phyloP scores from a whole-genome alignment of 2,888 invertebrate genomes.

The Subacronicta megacephala region DNA sequence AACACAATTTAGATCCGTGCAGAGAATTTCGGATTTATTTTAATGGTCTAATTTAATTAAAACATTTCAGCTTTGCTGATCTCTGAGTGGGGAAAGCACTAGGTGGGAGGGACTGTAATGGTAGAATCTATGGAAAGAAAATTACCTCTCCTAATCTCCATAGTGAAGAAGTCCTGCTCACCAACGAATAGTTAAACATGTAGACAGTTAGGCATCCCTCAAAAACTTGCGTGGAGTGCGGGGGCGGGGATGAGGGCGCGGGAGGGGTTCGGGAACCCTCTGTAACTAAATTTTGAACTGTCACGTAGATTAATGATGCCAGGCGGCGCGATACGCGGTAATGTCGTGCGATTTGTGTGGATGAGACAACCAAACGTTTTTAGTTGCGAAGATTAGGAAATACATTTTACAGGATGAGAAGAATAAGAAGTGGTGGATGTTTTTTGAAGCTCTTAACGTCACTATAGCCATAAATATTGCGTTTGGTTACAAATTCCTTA shows the following conservation, averaged over 20 bases:
- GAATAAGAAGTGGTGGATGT: not conserved
- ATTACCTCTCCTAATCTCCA: not conserved
- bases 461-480: too few species aligned
- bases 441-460: not conserved
- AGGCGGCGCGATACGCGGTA: slow-evolving; percentile 89
- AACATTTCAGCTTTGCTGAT: too few species aligned
- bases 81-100: too few species aligned
- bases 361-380: slow-evolving; percentile 63
- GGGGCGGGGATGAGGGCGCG: slow-evolving; percentile 48
- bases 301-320: slow-evolving; percentile 90
- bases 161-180: slow-evolving; percentile 22
- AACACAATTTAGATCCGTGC: too few species aligned
- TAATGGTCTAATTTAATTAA: too few species aligned
- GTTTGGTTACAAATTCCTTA: too few species aligned
- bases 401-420: not conserved
- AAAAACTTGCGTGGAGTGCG: slow-evolving; percentile 76
- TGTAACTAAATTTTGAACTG: slow-evolving; percentile 90
- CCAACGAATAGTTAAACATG: slow-evolving; percentile 43
- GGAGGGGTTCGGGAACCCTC: slow-evolving; percentile 77
- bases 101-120: too few species aligned
- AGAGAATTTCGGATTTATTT: too few species aligned
- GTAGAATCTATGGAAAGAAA: too few species aligned
- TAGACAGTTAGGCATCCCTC: slow-evolving; percentile 74
- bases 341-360: slow-evolving; percentile 82
- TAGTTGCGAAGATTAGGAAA: not conserved